phyloP scores from a whole-genome alignment of 1,140 invertebrate genomes.

The Zaprionus davidi region DNA sequence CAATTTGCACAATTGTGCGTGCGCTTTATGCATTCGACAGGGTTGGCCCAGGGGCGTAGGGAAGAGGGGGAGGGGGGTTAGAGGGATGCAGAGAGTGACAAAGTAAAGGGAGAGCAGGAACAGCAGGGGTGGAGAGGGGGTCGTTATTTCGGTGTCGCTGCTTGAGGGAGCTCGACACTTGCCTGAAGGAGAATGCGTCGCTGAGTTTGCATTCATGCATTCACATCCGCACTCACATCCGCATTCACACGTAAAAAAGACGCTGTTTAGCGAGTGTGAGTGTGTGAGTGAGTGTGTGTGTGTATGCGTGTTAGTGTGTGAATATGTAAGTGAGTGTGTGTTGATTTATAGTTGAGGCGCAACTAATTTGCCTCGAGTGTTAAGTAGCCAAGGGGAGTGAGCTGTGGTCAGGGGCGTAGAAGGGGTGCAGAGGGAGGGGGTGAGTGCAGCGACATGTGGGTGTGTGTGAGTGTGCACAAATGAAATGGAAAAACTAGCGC shows the following conservation, averaged over 20 bases:
- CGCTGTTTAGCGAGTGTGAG: conserved; percentile 42
- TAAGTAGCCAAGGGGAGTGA: conserved; percentile 58
- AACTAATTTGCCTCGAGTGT: conserved; percentile 79
- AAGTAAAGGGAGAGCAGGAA: neutral
- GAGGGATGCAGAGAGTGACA: neutral
- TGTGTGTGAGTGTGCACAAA: conserved; percentile 11
- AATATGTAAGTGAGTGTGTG: conserved; percentile 33
- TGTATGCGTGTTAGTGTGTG: neutral
- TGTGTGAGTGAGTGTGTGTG: neutral
- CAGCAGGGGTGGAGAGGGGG: neutral
- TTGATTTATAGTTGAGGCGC: conserved; percentile 77
- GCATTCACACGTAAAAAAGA: conserved; percentile 48
- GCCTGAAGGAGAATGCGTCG: neutral
- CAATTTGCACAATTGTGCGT: conserved; percentile 82
- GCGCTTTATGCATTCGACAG: conserved; percentile 48
- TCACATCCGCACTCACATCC: neutral
- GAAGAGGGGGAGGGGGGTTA: no score
- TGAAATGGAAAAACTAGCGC: conserved; percentile 18
- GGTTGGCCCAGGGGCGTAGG: conserved; percentile 20
- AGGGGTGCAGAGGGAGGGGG: neutral
- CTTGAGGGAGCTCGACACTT: conserved; percentile 20
- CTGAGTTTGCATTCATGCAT: neutral
- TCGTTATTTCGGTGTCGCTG: neutral
- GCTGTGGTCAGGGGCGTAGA: neutral
- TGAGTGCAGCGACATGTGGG: conserved; percentile 8